Base-by-base conservation (phyloP, 2,888 invertebrate genomes). In the Eretmocerus hayati region DNA sequence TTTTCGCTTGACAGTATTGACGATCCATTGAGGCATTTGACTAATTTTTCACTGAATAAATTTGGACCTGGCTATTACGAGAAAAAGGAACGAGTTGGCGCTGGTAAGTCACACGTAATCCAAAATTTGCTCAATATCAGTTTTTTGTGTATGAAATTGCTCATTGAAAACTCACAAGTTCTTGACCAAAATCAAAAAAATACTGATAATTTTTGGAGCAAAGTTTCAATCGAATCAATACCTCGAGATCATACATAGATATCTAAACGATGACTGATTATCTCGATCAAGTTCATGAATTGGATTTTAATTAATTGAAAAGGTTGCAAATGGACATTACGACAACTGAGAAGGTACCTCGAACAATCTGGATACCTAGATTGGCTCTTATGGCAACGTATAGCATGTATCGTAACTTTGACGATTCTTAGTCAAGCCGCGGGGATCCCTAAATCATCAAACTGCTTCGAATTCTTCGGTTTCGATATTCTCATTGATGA, bases 1-100 rank as follows among this genome's bases (percentile, higher is more conserved):
- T 90, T 87, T 71, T 85, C 85, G 20, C 67, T 93, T 54, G 85
- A 87, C 52, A 88, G 90, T 57, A 77, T 94, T 39, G 84, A 84
- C 63, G 89, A 89, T 67, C 85, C 84, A 4, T 90, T 86, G 70
- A 79, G 90, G 58, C 93, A 94, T 71, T 74, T 94, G 56, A 94
- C 93, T 1, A 94, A 94, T 72, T 90, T 89, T 52, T 90, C 91
- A 1, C 79, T 94, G 37, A 93, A 94, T 73, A 93, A 91, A 74
- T 79, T 85, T 57, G 90, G 87, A 43, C 89, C 90, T 1, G 81
- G 85, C 11, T 90, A 87, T 64, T 80, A 83, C 0, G 83, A 85
- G 65, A 86, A 87, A 72, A 90, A 90, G 67, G 89, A 89, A 59
- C 75, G 87, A 59, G 81, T 90, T 52, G 90, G 90, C 51, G 83